phyloP scores from a whole-genome alignment of 1,140 invertebrate genomes.

The Anoplolepis gracilipes region DNA sequence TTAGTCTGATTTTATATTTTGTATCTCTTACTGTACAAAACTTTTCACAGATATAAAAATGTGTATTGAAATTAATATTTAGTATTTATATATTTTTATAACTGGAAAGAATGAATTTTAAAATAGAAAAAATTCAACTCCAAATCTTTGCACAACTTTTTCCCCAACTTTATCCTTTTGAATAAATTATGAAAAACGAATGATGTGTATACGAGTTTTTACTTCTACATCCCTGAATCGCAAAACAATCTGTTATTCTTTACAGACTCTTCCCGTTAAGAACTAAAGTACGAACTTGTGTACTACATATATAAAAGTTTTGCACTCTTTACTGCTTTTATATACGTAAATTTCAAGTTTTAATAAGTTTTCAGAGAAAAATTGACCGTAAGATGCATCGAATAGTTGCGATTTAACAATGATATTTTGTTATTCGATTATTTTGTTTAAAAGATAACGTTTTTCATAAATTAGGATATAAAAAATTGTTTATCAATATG shows the following conservation, averaged over 20 bases:
- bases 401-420: slow-evolving; percentile 33
- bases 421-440: background rate
- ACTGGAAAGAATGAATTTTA: background rate
- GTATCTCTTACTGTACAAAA: no score
- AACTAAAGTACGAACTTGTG: slow-evolving; percentile 4
- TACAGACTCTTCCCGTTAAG: background rate
- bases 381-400: slow-evolving; percentile 10
- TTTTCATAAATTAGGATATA: background rate
- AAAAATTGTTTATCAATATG: background rate
- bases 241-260: slow-evolving; percentile 19
- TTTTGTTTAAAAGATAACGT: background rate
- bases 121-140: background rate
- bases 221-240: slow-evolving; percentile 18
- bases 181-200: background rate
- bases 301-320: slow-evolving; percentile 16
- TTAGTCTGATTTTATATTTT: no score
- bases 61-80: no score
- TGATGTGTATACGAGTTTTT: slow-evolving; percentile 3
- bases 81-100: no score
- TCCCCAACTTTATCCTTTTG: background rate
- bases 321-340: background rate
- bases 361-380: background rate
- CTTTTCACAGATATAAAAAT: no score
- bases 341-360: background rate
- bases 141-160: background rate